These are phyloP conservation scores for Sebastes diploproa DNA, from an alignment of 2,797 vertebrate genomes.

Conservation along the genomic window DNA sequence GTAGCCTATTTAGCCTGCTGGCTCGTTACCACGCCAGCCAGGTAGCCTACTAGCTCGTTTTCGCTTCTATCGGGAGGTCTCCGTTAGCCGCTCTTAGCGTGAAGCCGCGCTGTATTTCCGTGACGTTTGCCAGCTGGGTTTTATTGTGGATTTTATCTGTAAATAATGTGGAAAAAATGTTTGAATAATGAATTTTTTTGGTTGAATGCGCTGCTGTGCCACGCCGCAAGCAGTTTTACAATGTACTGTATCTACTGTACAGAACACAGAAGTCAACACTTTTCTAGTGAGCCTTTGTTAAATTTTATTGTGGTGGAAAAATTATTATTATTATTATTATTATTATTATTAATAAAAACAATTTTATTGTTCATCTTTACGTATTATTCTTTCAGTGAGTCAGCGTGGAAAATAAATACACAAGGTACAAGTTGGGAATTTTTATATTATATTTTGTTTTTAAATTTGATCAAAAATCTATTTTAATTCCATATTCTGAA, in stretches of 20 bases:
- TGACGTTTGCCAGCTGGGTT: constrained; percentile 86
- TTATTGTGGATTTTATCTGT: constrained; percentile 85
- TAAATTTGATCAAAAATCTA: not conserved
- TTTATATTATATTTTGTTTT: not conserved
- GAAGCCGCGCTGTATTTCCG: constrained; percentile 90
- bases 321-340: constrained; percentile 80
- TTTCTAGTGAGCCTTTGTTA: constrained; percentile 98
- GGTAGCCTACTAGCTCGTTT: constrained; percentile 27
- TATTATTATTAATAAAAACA: constrained; percentile 70
- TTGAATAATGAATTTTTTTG: constrained; percentile 54
- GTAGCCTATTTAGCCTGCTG: constrained; percentile 35
- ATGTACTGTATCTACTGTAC: constrained; percentile 96
- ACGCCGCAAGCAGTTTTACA: constrained; percentile 93
- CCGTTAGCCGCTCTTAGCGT: constrained; percentile 83
- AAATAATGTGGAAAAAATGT: constrained; percentile 81
- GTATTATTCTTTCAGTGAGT: constrained; percentile 1
- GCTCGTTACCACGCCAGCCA: not conserved
- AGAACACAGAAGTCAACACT: constrained; percentile 92
- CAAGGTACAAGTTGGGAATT: not conserved
- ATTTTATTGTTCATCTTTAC: constrained; percentile 77
- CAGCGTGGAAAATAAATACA: not conserved
- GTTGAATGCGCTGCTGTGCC: constrained; percentile 90
- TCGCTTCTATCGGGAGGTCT: constrained; percentile 22
- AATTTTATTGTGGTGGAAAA: constrained; percentile 98
- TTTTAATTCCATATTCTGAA: not conserved